Conservation (phyloP, 1,140 invertebrate species). For the Dendroctonus ponderosae region DNA sequence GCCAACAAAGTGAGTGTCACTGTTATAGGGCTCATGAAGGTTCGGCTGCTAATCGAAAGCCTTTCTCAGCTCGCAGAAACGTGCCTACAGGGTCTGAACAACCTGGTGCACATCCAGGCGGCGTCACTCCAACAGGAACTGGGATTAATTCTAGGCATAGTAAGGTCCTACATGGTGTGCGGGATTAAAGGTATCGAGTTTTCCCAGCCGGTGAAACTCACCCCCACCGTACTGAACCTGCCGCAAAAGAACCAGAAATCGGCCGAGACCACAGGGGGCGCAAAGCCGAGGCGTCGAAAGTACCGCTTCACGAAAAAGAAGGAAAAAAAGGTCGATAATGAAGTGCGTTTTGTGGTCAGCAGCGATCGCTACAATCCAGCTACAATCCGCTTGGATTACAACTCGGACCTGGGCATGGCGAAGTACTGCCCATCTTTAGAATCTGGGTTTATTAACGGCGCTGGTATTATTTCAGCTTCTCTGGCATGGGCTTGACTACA, state of each 20-base stretch:
- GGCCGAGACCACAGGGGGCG: slow-evolving; percentile 49
- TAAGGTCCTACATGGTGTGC: slow-evolving; percentile 55
- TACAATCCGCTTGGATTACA: not conserved
- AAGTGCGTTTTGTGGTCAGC: not conserved
- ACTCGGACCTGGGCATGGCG: not conserved
- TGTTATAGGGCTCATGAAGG: no score
- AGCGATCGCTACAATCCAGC: not conserved
- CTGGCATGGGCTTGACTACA: slow-evolving; percentile 32
- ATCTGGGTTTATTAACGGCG: no score
- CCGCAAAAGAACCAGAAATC: slow-evolving; percentile 51
- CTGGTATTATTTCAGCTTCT: no score
- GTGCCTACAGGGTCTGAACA: slow-evolving; percentile 42
- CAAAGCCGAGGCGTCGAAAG: slow-evolving; percentile 42
- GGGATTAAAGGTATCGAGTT: slow-evolving; percentile 49
- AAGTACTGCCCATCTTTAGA: not conserved
- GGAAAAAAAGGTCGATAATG: not conserved
- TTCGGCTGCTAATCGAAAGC: no score
- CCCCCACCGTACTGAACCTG: slow-evolving; percentile 56
- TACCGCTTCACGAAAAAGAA: not conserved
- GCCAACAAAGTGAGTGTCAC: no score
- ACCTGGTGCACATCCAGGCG: slow-evolving; percentile 38
- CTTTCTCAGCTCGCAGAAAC: slow-evolving; percentile 36
- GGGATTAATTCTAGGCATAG: slow-evolving; percentile 56
- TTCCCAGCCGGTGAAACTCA: slow-evolving; percentile 50
- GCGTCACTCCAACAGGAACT: slow-evolving; percentile 41